Percentiles rank a stretch among this genome's conserved stretches.
phyloP scores from a whole-genome alignment of 2,888 invertebrate genomes.

The Amphipoea lucens region DNA sequence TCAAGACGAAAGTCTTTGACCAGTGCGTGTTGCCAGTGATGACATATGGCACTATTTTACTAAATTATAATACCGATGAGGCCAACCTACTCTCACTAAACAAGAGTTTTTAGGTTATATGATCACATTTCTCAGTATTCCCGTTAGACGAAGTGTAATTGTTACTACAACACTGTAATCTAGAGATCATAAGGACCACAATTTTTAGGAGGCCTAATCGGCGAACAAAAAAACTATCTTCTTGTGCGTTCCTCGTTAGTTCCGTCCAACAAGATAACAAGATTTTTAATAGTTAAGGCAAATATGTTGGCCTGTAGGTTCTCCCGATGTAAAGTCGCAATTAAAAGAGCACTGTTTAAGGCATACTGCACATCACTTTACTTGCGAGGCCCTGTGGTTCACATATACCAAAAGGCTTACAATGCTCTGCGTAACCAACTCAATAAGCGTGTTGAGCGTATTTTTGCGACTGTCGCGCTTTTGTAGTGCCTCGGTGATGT shows the following conservation, averaged over 20 bases:
- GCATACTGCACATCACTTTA: neutral
- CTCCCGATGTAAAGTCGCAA: neutral
- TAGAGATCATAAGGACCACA: neutral
- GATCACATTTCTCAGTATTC: neutral
- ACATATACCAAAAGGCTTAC: neutral
- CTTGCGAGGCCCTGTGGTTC: neutral
- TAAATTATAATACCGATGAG: neutral
- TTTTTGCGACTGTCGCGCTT: neutral
- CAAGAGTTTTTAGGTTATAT: neutral
- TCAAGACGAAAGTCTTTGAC: too few species aligned
- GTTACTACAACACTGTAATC: neutral
- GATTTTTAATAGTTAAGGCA: neutral
- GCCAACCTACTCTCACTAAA: neutral
- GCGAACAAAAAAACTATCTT: neutral
- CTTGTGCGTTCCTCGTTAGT: neutral
- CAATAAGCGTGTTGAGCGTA: neutral
- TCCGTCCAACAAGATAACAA: neutral
- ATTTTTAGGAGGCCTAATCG: neutral
- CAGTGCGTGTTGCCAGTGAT: too few species aligned
- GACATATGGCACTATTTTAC: too few species aligned
- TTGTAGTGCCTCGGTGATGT: neutral
- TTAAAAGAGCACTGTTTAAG: neutral
- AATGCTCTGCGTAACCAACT: neutral
- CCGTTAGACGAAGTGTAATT: neutral
- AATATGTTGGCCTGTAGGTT: constrained; percentile 43